phyloP scores from a whole-genome alignment of 2,888 invertebrate species.

The Hedychridium roseum region DNA sequence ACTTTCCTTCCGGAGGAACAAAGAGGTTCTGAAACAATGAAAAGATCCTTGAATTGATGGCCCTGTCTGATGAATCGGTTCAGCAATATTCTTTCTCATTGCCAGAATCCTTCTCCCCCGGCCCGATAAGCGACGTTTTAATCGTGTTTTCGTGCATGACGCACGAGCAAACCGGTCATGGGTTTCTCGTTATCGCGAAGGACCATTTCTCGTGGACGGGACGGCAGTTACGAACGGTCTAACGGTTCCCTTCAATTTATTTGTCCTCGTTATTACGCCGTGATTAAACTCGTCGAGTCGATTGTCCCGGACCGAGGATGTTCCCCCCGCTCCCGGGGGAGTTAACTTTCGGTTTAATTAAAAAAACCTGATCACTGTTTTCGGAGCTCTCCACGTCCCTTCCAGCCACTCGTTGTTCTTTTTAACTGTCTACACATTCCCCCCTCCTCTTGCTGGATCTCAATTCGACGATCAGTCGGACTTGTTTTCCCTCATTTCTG shows the following conservation, averaged over 20 bases:
- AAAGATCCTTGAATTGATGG: too few relatives aligned
- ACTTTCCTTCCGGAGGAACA: too few relatives aligned
- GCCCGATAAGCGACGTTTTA: too few relatives aligned
- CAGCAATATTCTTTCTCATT: too few relatives aligned
- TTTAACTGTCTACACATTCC: too few relatives aligned
- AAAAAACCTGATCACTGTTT: conserved; percentile 43
- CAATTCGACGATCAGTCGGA: conserved; percentile 37
- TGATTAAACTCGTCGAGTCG: conserved; percentile 41
- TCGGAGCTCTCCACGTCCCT: conserved; percentile 25
- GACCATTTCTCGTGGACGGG: conserved; percentile 14
- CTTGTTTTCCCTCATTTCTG: conserved; percentile 35
- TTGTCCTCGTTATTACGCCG: conserved; percentile 46
- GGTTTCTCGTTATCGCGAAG: neutral
- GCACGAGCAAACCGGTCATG: too few relatives aligned
- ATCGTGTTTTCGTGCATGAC: too few relatives aligned
- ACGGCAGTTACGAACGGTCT: conserved; percentile 12
- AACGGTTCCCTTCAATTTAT: conserved; percentile 36
- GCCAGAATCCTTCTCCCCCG: too few relatives aligned
- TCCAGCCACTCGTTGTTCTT: too few relatives aligned
- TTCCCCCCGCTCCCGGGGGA: conserved; percentile 17
- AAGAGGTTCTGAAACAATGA: too few relatives aligned
- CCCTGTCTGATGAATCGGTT: too few relatives aligned
- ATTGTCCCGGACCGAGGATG: conserved; percentile 25
- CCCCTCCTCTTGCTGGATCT: too few relatives aligned
- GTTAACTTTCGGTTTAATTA: conserved; percentile 47